These are phyloP conservation scores for Tridacna gigas DNA, from an alignment of 2,888 invertebrate species.

Conservation along the genomic window DNA sequence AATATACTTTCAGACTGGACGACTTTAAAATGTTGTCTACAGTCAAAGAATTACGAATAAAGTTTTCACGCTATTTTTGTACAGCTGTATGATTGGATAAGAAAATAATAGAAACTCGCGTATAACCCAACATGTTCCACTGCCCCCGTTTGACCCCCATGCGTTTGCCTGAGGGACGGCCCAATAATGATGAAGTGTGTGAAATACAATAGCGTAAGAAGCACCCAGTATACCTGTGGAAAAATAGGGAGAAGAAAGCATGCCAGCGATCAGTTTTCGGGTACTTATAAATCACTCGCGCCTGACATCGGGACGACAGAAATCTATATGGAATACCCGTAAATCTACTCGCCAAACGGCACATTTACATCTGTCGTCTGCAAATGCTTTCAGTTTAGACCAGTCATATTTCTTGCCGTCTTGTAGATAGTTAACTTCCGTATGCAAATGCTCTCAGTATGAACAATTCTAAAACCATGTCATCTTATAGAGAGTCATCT, in stretches of 20 bases:
- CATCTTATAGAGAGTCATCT: background rate
- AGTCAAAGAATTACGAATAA: too few relatives aligned
- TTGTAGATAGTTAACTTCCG: background rate
- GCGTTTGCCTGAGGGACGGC: background rate
- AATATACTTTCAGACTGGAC: too few relatives aligned
- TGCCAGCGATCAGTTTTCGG: slow-evolving; percentile 12
- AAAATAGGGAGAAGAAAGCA: background rate
- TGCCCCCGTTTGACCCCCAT: background rate
- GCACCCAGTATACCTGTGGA: background rate
- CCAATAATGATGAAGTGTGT: slow-evolving; percentile 21
- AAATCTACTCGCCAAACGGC: too few relatives aligned
- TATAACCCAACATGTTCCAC: background rate
- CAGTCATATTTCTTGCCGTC: background rate
- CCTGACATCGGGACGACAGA: background rate
- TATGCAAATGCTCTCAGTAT: too few relatives aligned
- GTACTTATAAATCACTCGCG: slow-evolving; percentile 1
- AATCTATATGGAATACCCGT: background rate
- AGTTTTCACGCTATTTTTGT: too few relatives aligned
- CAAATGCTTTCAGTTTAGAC: too few relatives aligned
- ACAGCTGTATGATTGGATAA: too few relatives aligned
- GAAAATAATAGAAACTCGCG: background rate
- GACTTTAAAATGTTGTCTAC: too few relatives aligned
- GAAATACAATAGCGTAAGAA: slow-evolving; percentile 26
- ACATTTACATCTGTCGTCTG: too few relatives aligned
- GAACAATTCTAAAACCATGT: too few relatives aligned